Evolutionary conservation across 92 coral and sea anemone species (phyloP), one percentile per base, ranked within the genome.

Genomic region (Epizoanthus stellaris): DNA sequence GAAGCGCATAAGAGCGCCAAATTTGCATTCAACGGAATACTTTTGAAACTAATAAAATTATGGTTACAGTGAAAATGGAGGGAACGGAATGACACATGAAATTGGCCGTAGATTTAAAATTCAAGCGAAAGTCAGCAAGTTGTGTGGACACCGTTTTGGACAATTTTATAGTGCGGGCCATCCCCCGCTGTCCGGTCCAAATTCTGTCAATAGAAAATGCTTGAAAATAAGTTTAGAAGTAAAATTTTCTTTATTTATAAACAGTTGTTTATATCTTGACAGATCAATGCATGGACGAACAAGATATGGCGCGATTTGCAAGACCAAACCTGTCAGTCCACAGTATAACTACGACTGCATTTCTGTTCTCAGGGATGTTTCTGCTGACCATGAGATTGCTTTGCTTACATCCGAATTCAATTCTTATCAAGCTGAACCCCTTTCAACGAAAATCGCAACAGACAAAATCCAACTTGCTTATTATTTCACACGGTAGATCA

Each of bases 401-500:
- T 64, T 79, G 13, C 58, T 12, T 39, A 38, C 17, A 56, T 4
- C 39, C 59, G 59, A 68, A 30, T 3, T 62, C 76, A 23, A 47
- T 62, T 72, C 47, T 89, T 68, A 58, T 71, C 79, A 56, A 67
- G 4, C 13, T 62, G 40, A 56, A 42, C n/a, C 23, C 61, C 53
- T 5, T 21, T 63, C 54, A 74, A 73, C 66, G 42, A 12, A 53
- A 80, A 42, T 34, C 74, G 1, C 43, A 70, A 12, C 20, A 56
- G 47, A 39, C 52, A n/a, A 80, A 68, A 8, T 82, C 82, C 0
- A 89, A 94, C 62, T 65, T 95, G 61, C 58, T 95, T 45, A 94
- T 95, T 40, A 53, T 94, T 75, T 91, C 98, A n/a, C 91, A 95
- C 42, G 91, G 85, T 40, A 88, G 98, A 40, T 88, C 98, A 15